A percentile compares a stretch with the other conserved stretches of the same genome.
These are phyloP conservation scores for Spea hammondii DNA, from an alignment of 2,797 vertebrate genomes.

Conservation along the genomic window DNA sequence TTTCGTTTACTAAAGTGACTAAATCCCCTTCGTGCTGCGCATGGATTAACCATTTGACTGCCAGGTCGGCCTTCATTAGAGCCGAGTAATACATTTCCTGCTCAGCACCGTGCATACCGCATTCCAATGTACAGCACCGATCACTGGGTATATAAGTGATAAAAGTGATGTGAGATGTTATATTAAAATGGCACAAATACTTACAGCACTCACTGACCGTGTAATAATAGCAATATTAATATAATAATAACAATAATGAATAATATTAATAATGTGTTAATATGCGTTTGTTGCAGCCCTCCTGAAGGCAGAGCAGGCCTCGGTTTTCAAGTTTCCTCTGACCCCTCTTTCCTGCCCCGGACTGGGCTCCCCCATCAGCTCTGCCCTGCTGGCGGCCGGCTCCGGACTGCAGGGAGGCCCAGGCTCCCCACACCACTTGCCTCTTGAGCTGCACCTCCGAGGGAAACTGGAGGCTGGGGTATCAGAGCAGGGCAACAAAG, in stretches of 20 bases:
- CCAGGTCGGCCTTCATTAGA: too few relatives aligned
- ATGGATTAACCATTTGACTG: too few relatives aligned
- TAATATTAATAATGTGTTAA: background rate
- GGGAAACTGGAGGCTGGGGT: slow-evolving; percentile 82
- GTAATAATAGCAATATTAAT: background rate
- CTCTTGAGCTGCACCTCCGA: slow-evolving; percentile 91
- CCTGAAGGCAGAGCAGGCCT: slow-evolving; percentile 87
- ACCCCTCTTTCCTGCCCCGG: slow-evolving; percentile 84
- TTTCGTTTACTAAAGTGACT: too few relatives aligned
- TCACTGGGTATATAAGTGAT: too few relatives aligned
- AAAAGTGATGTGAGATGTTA: too few relatives aligned
- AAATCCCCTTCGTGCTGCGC: too few relatives aligned
- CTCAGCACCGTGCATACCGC: too few relatives aligned
- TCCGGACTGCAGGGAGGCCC: slow-evolving; percentile 79
- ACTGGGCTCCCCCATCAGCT: slow-evolving; percentile 74
- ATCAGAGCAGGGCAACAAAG: slow-evolving; percentile 75
- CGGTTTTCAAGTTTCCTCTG: slow-evolving; percentile 91
- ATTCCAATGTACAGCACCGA: too few relatives aligned
- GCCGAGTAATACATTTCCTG: too few relatives aligned
- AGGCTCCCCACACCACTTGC: slow-evolving; percentile 78
- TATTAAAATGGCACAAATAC: too few relatives aligned
- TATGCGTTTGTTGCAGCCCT: slow-evolving; percentile 63
- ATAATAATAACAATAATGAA: background rate
- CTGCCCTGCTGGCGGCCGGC: slow-evolving; percentile 80
- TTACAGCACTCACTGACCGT: background rate